Conservation (phyloP, 2,113 vertebrate genomes). For the Nymphicus hollandicus region DNA sequence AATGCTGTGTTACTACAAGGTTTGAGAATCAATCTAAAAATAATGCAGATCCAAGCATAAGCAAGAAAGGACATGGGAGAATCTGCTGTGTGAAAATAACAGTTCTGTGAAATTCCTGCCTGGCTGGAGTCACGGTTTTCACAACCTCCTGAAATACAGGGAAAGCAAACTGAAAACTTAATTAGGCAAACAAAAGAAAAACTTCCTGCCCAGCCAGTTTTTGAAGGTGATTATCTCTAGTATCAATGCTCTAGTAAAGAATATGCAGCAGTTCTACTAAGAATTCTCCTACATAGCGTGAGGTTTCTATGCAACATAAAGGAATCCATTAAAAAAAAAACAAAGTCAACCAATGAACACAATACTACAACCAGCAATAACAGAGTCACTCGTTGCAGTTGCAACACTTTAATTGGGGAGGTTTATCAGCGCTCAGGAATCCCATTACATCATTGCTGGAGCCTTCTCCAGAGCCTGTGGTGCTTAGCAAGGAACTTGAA, state of each 20-base stretch:
- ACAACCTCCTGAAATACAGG: neutral
- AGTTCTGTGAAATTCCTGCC: neutral
- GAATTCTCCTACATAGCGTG: fast-evolving
- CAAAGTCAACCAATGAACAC: neutral
- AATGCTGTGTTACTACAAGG: neutral
- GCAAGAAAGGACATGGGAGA: neutral
- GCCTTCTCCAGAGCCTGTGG: neutral
- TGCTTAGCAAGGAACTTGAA: neutral
- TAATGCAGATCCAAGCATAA: neutral
- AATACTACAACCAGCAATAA: neutral
- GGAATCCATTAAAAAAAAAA: neutral
- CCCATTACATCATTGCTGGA: neutral
- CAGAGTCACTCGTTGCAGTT: fast-evolving
- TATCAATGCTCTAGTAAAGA: neutral
- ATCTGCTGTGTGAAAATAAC: neutral
- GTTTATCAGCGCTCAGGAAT: neutral
- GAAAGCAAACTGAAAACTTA: slow-evolving; percentile 23
- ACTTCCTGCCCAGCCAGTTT: slow-evolving; percentile 28
- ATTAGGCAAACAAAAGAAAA: neutral
- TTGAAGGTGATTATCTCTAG: neutral
- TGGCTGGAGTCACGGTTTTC: neutral
- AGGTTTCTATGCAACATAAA: neutral
- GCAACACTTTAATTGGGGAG: neutral
- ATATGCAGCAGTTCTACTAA: neutral
- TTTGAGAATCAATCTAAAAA: neutral